Evolutionary conservation across 2,797 vertebrate species (phyloP).

Genomic region (Argyrosomus regius): DNA sequence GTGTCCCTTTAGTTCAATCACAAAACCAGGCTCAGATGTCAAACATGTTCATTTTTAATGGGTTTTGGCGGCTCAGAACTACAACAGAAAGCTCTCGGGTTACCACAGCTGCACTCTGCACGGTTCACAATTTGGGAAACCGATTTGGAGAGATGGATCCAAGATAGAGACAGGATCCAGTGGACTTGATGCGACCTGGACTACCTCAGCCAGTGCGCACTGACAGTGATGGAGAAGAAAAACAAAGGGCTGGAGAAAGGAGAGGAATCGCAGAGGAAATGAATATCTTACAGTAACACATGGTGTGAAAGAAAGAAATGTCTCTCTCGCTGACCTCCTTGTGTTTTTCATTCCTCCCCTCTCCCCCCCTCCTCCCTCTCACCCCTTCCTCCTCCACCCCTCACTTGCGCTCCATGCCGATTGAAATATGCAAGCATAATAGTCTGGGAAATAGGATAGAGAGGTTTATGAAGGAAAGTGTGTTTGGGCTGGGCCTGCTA

Average conservation of each 20-base stretch:
- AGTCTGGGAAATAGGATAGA: conserved; percentile 76
- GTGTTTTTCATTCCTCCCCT: conserved; percentile 79
- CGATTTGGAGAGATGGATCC: conserved; percentile 67
- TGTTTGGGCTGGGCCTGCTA: conserved; percentile 53
- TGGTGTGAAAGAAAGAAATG: conserved; percentile 82
- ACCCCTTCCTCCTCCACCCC: conserved; percentile 61
- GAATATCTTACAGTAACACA: conserved; percentile 81
- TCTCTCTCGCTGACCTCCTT: conserved; percentile 76
- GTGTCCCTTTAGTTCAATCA: conserved; percentile 64
- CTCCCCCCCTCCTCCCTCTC: conserved; percentile 43
- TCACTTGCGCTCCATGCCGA: conserved; percentile 59
- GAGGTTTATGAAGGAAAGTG: conserved; percentile 69
- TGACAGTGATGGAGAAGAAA: conserved; percentile 79
- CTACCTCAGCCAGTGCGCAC: conserved; percentile 69
- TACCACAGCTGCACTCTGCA: conserved; percentile 75
- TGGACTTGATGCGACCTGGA: conserved; percentile 73
- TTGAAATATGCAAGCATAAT: conserved; percentile 81
- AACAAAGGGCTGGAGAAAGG: conserved; percentile 70
- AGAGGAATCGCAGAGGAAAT: conserved; percentile 78
- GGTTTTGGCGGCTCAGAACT: conserved; percentile 67
- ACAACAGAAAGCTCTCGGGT: conserved; percentile 70
- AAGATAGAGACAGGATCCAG: conserved; percentile 68
- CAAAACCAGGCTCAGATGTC: conserved; percentile 69
- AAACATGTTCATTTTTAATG: conserved; percentile 75
- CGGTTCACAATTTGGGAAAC: conserved; percentile 72